Evolutionary conservation across 1,140 invertebrate genomes (phyloP), one percentile per base, ranked within the genome.

Genomic region (Oncopeltus fasciatus): DNA sequence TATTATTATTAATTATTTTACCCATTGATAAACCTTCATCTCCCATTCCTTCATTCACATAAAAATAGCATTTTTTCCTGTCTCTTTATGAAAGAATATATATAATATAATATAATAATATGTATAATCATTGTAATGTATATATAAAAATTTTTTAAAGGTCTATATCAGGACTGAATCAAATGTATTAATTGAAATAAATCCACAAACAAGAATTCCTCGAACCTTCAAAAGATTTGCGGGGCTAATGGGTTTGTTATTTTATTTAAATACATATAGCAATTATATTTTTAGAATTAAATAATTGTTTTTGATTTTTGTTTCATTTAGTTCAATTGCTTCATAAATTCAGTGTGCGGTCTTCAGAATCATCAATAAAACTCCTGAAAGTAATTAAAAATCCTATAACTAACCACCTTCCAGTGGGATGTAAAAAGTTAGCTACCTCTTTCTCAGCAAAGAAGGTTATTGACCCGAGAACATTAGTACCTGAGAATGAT

Each of bases 211-310:
- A 9, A 84, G 96, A 71, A 96, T 99, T 72, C 97, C 97, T 1
- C 81, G 96, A 69, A 99, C 96, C 14, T 99, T 95, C 72, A 96
- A 98, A 72, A 80, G 96, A 71, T 99, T 99, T 82, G 92, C 94
- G 71, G 95, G 95, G 46, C 75, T 99, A 18, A 98, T 99, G 86
- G 92, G 92, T 95, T 81, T 75, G 24, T 21, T 16, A 16, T 46
- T 26, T 18, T 60, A 44, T 46, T 5, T 33, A 12, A 1, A 47
- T 27, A 21, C 18, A 28, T 26, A 46, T 26, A 24, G 57, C 18
- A 46, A n/a, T 24, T 9, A 24, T 3, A 44, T 31, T 61, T 8
- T 21, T 29, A n/a, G n/a, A n/a, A n/a, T n/a, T n/a, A n/a, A n/a
- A n/a, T 61, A 31, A n/a, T 16, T 53, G 12, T 61, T 44, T 56